Conservation (phyloP, 2,888 invertebrate genomes). For the Campoplex nolae region DNA sequence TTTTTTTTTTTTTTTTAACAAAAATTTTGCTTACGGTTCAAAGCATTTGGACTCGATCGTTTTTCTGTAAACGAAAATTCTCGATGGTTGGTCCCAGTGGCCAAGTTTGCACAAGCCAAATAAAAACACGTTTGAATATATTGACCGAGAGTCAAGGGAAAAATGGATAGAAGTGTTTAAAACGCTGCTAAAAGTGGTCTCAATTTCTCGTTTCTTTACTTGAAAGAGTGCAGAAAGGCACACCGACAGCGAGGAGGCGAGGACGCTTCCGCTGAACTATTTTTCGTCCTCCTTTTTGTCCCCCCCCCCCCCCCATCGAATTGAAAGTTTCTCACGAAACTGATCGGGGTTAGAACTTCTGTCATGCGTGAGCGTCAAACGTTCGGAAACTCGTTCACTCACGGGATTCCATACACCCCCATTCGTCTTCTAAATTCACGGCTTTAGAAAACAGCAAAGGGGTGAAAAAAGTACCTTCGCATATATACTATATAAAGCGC, state of each 20-base stretch:
- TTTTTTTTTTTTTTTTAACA: no score
- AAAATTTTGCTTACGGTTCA: background rate
- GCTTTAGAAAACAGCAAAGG: slow-evolving; percentile 66
- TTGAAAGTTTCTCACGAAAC: slow-evolving; percentile 76
- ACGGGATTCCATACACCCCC: slow-evolving; percentile 54
- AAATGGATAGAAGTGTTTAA: slow-evolving; percentile 46
- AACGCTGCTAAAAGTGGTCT: slow-evolving; percentile 21
- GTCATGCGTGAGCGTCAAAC: slow-evolving; percentile 61
- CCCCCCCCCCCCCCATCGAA: background rate
- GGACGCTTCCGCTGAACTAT: slow-evolving; percentile 54
- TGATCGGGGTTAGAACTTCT: slow-evolving; percentile 70
- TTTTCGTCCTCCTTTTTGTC: slow-evolving; percentile 46
- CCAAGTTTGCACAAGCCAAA: slow-evolving; percentile 48
- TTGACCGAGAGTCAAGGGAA: slow-evolving; percentile 57
- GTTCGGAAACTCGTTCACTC: slow-evolving; percentile 62
- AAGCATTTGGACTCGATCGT: background rate
- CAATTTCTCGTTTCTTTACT: background rate
- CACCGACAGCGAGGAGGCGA: slow-evolving; percentile 4
- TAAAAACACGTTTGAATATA: slow-evolving; percentile 43
- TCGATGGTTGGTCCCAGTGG: slow-evolving; percentile 36
- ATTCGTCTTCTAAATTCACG: slow-evolving; percentile 45
- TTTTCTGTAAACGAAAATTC: background rate
- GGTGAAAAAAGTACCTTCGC: slow-evolving; percentile 46
- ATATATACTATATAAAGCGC: background rate
- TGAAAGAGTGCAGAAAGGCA: slow-evolving; percentile 12